A percentile compares a stretch with the other conserved stretches of the same genome.
phyloP scores from a whole-genome alignment of 37 sponge, comb jelly and placozoan species.

The Agelas oroides region DNA sequence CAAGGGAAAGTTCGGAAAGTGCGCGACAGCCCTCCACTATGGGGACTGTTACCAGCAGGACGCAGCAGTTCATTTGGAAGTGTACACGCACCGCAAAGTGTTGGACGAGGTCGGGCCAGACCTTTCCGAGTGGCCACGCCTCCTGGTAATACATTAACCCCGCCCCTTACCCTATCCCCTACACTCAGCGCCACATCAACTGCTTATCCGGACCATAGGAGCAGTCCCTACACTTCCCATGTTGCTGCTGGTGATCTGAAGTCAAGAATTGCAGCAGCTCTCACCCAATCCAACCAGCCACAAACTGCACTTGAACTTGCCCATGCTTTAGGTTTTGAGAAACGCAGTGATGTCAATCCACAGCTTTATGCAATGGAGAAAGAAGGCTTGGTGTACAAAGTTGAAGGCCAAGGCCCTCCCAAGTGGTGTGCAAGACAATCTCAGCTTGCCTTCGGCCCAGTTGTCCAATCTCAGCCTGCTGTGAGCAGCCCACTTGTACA shows the following conservation, averaged over 20 bases:
- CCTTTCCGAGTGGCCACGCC: no score
- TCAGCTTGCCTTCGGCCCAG: no score
- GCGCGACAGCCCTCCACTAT: conserved; percentile 57
- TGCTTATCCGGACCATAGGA: no score
- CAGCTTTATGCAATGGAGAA: conserved; percentile 61
- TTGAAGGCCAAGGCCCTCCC: conserved; percentile 28
- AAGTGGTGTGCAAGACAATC: no score
- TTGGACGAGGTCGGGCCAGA: not conserved
- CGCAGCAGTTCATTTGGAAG: no score
- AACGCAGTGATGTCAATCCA: conserved; percentile 52
- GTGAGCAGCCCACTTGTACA: no score
- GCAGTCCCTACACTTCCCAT: not conserved
- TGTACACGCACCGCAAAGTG: no score
- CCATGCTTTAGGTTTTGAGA: conserved; percentile 7
- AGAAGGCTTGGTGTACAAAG: conserved; percentile 11
- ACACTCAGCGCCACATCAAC: no score
- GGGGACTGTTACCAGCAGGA: no score
- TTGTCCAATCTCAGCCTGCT: no score
- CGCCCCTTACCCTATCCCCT: no score
- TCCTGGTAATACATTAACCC: no score
- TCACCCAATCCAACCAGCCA: conserved; percentile 5
- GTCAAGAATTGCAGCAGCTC: conserved; percentile 4
- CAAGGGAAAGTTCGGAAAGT: conserved; percentile 44
- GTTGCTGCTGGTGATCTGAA: conserved; percentile 10
- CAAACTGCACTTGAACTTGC: conserved; percentile 44